Conservation (phyloP, 2,888 invertebrate species). For the Spisula solida region DNA sequence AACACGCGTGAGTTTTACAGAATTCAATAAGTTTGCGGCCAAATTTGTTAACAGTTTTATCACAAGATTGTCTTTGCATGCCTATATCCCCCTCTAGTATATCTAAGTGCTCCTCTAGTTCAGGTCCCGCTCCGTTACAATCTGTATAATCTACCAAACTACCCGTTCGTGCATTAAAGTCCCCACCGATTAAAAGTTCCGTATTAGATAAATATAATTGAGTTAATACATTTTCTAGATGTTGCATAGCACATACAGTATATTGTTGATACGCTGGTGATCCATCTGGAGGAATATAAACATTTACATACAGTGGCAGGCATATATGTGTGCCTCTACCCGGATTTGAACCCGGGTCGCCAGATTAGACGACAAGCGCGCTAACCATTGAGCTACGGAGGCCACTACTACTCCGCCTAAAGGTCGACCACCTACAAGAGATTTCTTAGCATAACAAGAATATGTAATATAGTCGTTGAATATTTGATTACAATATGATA, state of each 20-base stretch:
- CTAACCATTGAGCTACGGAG: too few relatives aligned
- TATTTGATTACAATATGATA: not conserved
- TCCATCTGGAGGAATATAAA: not conserved
- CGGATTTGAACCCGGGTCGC: too few relatives aligned
- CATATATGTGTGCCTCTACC: too few relatives aligned
- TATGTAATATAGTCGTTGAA: not conserved
- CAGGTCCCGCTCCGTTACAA: not conserved
- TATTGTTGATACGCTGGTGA: not conserved
- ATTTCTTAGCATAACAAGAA: not conserved
- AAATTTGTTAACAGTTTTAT: constrained; percentile 28
- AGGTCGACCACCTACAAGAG: not conserved
- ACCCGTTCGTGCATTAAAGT: not conserved
- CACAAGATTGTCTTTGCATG: constrained; percentile 18
- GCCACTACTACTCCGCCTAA: too few relatives aligned
- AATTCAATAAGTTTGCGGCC: constrained; percentile 23
- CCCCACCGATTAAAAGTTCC: not conserved
- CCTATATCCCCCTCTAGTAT: constrained; percentile 32
- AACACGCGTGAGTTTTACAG: constrained; percentile 32
- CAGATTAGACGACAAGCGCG: too few relatives aligned
- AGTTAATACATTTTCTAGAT: not conserved
- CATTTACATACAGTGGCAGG: too few relatives aligned
- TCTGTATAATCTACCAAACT: constrained; percentile 16
- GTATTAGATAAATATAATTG: not conserved
- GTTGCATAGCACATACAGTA: not conserved
- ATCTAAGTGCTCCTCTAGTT: constrained; percentile 19